These are phyloP conservation scores for Gnathonemus longibarbis DNA, from an alignment of 2,113 vertebrate species.

Conservation along the genomic window DNA sequence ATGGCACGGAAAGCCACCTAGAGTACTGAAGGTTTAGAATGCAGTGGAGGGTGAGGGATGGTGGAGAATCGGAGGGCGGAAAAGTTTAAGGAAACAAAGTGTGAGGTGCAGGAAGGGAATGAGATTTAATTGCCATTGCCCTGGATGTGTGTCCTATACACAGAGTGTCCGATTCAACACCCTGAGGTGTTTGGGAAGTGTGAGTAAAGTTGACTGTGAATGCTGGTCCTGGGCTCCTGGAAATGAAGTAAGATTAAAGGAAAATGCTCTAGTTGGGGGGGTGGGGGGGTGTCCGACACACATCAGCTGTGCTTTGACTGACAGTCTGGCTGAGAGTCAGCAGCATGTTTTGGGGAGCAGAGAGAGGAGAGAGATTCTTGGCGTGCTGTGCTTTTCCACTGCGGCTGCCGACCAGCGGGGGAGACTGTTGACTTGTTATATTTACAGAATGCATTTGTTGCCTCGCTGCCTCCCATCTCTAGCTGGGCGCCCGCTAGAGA, in stretches of 20 bases:
- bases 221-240: background rate
- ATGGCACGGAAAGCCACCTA: background rate
- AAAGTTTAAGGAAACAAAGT: background rate
- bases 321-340: background rate
- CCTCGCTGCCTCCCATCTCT: constrained; percentile 39
- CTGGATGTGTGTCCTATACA: background rate
- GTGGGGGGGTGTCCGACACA: constrained; percentile 9
- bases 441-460: constrained; percentile 54
- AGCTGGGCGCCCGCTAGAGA: constrained; percentile 26
- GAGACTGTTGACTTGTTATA: constrained; percentile 57
- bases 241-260: background rate
- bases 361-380: constrained; percentile 15
- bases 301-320: constrained; percentile 14
- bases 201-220: background rate
- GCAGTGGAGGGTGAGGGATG: background rate
- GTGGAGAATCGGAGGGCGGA: background rate
- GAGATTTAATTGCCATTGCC: background rate
- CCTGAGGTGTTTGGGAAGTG: background rate
- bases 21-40: background rate
- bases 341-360: background rate
- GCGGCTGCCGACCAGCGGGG: constrained; percentile 27
- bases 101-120: background rate
- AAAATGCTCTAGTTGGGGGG: background rate
- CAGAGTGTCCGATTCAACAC: background rate
- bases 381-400: constrained; percentile 7